Evolutionary conservation across 2,113 vertebrate species (phyloP).

Genomic region (Cyprinodon variegatus): DNA sequence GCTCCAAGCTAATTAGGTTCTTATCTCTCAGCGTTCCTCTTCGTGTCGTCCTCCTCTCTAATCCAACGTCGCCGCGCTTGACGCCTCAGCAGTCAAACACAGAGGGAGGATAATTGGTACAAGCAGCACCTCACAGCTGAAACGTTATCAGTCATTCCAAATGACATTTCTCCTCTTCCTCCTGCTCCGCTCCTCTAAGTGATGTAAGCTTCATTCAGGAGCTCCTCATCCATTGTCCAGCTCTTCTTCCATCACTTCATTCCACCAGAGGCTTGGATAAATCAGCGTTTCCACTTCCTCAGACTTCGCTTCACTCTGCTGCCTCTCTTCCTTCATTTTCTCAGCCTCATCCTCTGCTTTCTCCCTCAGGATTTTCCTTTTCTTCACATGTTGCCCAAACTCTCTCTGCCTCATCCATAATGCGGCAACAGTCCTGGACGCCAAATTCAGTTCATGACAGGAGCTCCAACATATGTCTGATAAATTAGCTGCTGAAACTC

Average conservation of each 20-base stretch:
- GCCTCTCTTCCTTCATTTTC: not conserved
- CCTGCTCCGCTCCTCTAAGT: conserved; percentile 9
- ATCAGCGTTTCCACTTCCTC: not conserved
- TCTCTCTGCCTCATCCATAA: not conserved
- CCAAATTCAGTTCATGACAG: not conserved
- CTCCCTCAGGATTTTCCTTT: not conserved
- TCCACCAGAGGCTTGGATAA: conserved; percentile 6
- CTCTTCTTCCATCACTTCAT: conserved; percentile 14
- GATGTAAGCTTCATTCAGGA: conserved; percentile 32
- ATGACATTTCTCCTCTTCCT: conserved; percentile 47
- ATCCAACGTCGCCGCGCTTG: conserved; percentile 68
- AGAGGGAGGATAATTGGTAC: conserved; percentile 74
- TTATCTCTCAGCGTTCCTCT: conserved; percentile 72
- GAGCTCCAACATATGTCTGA: too few species aligned
- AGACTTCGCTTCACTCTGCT: conserved; percentile 3
- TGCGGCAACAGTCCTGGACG: not conserved
- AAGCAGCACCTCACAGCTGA: conserved; percentile 55
- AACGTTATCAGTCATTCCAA: conserved; percentile 68
- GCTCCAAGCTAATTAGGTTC: conserved; percentile 76
- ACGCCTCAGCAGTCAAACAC: conserved; percentile 71
- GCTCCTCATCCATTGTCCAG: not conserved
- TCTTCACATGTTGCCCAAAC: not conserved
- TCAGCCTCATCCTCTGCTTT: not conserved
- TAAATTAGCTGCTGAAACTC: too few species aligned
- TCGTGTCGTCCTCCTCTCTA: conserved; percentile 70